Percentiles rank a stretch among this genome's conserved stretches.
These are phyloP conservation scores for Parnassius smintheus DNA, from an alignment of 2,888 invertebrate genomes.

Conservation along the genomic window DNA sequence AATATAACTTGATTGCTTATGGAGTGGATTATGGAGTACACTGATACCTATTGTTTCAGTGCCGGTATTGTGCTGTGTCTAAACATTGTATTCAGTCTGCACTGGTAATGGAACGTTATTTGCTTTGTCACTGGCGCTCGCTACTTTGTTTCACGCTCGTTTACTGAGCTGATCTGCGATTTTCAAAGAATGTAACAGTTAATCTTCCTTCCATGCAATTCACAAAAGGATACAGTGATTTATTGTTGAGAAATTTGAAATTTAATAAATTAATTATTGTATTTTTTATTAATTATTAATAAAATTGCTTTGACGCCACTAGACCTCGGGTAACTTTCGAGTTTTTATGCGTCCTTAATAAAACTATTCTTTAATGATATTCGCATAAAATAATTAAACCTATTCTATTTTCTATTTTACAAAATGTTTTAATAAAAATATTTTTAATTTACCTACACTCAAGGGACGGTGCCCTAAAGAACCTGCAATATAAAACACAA, in stretches of 20 bases:
- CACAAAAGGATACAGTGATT: constrained; percentile 6
- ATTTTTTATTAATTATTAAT: no score
- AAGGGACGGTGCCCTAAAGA: constrained; percentile 1
- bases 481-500: background rate
- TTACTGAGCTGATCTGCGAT: constrained; percentile 16
- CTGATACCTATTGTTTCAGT: constrained; percentile 10
- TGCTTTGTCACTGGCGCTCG: constrained; percentile 17
- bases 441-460: constrained; percentile 3
- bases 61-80: constrained; percentile 14
- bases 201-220: constrained; percentile 3
- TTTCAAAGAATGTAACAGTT: constrained; percentile 23
- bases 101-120: constrained; percentile 20
- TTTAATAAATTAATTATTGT: no score
- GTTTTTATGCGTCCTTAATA: no score
- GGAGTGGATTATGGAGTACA: constrained; percentile 4
- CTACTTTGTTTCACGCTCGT: constrained; percentile 20
- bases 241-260: background rate
- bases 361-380: no score
- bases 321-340: no score
- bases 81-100: constrained; percentile 19
- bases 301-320: no score
- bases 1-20: constrained; percentile 7
- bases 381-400: no score
- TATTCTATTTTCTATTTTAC: no score
- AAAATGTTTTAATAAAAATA: no score